Conservation (phyloP, 2,797 vertebrate species). For the Poecile montanus region DNA sequence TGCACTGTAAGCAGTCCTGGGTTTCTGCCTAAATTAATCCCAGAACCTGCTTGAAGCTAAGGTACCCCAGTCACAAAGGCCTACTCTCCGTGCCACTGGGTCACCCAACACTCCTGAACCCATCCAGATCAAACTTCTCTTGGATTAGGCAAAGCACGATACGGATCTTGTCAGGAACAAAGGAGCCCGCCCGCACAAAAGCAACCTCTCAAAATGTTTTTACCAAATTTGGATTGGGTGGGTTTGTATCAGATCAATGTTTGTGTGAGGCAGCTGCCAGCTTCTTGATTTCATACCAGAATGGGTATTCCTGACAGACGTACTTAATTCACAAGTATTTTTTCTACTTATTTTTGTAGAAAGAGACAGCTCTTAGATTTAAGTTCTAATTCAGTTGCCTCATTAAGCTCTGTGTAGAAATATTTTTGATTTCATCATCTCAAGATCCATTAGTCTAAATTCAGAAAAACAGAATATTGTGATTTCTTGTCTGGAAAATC, state of each 20-base stretch:
- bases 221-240: neutral
- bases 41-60: neutral
- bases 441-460: neutral
- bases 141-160: neutral
- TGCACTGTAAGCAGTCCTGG: neutral
- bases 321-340: neutral
- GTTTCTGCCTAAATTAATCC: neutral
- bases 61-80: accelerated
- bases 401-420: neutral
- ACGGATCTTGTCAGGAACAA: neutral
- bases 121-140: neutral
- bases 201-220: conserved; percentile 13
- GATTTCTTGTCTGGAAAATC: neutral
- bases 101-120: neutral
- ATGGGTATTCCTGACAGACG: neutral
- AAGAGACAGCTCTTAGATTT: neutral
- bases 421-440: neutral
- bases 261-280: neutral
- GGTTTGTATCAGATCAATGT: neutral
- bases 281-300: neutral
- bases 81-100: accelerated
- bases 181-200: neutral
- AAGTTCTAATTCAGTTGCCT: neutral
- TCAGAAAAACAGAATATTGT: neutral
- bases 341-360: neutral